Conservation (phyloP, 2,797 vertebrate species). For the Gadopsis marmoratus region DNA sequence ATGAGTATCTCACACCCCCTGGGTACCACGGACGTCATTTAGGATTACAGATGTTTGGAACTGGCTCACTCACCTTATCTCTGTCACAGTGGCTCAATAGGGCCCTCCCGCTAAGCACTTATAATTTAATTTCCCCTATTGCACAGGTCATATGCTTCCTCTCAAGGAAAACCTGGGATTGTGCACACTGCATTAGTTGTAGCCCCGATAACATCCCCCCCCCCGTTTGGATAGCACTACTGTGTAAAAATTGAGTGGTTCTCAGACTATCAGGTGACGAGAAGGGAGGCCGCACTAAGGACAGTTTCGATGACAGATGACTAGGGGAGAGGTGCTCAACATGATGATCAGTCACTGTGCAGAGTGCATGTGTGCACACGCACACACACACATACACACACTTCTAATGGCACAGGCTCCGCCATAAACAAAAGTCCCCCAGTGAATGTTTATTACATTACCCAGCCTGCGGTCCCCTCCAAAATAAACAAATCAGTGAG, state of each 20-base stretch:
- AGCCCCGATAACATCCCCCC: background rate
- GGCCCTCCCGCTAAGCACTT: conserved; percentile 64
- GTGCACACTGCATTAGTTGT: conserved; percentile 12
- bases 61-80: conserved; percentile 65
- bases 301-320: conserved; percentile 54
- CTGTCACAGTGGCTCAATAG: conserved; percentile 69
- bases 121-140: conserved; percentile 58
- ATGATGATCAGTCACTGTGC: conserved; percentile 40
- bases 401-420: background rate
- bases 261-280: conserved; percentile 41
- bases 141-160: conserved; percentile 43
- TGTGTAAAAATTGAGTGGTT: conserved; percentile 28
- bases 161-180: conserved; percentile 20
- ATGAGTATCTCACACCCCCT: conserved; percentile 28
- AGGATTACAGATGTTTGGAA: conserved; percentile 66
- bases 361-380: conserved; percentile 5
- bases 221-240: conserved; percentile 12
- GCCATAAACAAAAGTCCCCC: background rate
- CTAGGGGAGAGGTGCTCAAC: conserved; percentile 27
- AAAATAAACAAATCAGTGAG: conserved; percentile 18
- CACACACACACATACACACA: background rate
- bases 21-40: conserved; percentile 49
- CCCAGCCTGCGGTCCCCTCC: background rate
- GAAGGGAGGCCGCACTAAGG: conserved; percentile 18
- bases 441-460: conserved; percentile 22